Evolutionary conservation across 2,888 invertebrate species (phyloP), one percentile per base, ranked within the genome.

Genomic region (Pecten maximus): DNA sequence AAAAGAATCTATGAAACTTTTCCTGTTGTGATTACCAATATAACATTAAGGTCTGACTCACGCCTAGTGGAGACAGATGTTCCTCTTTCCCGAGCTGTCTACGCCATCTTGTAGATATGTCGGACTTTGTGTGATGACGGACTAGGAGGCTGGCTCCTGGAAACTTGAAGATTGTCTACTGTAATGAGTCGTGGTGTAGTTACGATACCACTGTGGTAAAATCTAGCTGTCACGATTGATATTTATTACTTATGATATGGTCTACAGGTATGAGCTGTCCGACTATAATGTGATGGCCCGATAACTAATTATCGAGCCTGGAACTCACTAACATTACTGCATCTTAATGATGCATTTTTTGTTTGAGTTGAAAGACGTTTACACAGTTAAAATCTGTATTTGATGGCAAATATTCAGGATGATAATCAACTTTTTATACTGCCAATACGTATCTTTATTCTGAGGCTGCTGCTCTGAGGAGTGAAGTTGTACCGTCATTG

Each of bases 21-120:
- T 74, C 74, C 74, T 74, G 74, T 15, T 74, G 74, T 74, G 74
- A 74, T 35, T 74, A 28, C 74, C 74, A 35, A 74, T 74, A 10
- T 74, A 74, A 54, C 54, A 54, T 54, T 74, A 74, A 74, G 50
- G 3, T 35, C 74, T 74, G 74, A 74, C 74, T 74, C 74, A 74
- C 35, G 10, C 8, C 35, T 10, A 35, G 8, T 23, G 35, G 28
- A 74, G 10, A 74, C 74, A 74, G 28, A 74, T 74, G 74, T 74
- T 23, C 35, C 74, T 2, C 35, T 3, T 28, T 12, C 35, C 15
- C 28, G 35, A 74, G 12, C 3, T 74, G 19, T 74, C 74, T 74
- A 74, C 74, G 35, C 74, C 74, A 74, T 74, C 35, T 74, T 74
- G 35, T 10, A 74, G 35, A 74, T 10, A 74, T 74, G 74, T 28